Evolutionary conservation across 2,888 invertebrate genomes (phyloP), one percentile per base, ranked within the genome.

Genomic region (Drosophila paramelanica): DNA sequence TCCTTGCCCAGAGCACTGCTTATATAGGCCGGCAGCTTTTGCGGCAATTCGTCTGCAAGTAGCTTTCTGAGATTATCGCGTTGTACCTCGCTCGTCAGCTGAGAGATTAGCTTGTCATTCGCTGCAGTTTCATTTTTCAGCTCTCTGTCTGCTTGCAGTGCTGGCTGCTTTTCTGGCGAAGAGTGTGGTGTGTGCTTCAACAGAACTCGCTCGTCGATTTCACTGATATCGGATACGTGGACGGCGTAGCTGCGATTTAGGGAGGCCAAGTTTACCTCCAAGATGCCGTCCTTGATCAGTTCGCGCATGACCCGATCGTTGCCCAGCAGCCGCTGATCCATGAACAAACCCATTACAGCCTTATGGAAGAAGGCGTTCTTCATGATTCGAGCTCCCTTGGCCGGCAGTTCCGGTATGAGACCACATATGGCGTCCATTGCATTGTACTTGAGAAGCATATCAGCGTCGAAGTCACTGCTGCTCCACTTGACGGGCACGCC

Each of bases 151-250:
- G 14, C 25, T 17, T 3, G 13, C 17, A 25, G 14, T 13, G 25
- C 7, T 0, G 14, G 17, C 0, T 38, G 25, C 25, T 17, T 45
- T 13, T 33, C 14, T 27, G n/a, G 0, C 3, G 33, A 11, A n/a
- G 20, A 10, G 4, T 31, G 25, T 23, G 42, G 5, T 5, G 58
- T 46, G 31, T 51, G 14, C 10, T 66, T 53, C 3, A 84, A 36
- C 1, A 85, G 20, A 11, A 85, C 50, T 0, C 89, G 72, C 13
- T 88, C 87, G 25, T 85, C 85, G 39, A 87, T 67, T 31, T 85
- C 79, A 25, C 71, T 73, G 5, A 87, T 77, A 20, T 87, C 81
- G 5, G 68, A 53, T 6, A 88, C 57, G 11, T 79, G 67, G 0
- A 17, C n/a, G 0, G 49, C 61, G 52, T 85, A 85, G 43, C 68